Conservation (phyloP, 1,140 invertebrate genomes). For the Contarinia nasturtii region DNA sequence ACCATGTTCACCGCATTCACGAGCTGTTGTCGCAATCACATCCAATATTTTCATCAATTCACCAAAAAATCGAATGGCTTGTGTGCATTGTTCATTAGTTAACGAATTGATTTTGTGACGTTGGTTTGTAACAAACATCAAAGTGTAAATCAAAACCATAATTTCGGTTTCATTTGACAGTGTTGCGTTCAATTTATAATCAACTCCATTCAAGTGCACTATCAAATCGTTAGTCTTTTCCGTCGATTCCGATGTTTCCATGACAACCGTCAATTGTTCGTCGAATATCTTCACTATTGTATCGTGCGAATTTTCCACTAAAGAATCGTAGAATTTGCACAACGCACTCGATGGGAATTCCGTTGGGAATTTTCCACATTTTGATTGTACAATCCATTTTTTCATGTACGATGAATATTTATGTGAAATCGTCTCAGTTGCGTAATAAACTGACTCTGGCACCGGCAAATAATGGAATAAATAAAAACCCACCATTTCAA, state of each 20-base stretch:
- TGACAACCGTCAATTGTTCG: too few relatives aligned
- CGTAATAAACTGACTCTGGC: constrained; percentile 7
- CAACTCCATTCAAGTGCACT: not conserved
- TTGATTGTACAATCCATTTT: constrained; percentile 4
- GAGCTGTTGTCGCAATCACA: not conserved
- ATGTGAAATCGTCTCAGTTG: not conserved
- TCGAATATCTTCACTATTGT: not conserved
- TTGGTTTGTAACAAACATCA: not conserved
- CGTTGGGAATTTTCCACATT: not conserved
- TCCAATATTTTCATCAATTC: not conserved
- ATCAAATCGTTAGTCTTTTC: not conserved
- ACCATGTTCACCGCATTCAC: not conserved
- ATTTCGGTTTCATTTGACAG: not conserved
- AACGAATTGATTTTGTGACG: not conserved
- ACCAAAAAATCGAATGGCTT: not conserved
- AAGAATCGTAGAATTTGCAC: not conserved
- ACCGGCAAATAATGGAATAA: constrained; percentile 18
- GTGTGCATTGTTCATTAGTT: not conserved
- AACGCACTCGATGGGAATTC: not conserved
- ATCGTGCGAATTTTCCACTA: not conserved
- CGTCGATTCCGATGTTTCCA: not conserved
- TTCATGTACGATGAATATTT: constrained; percentile 10
- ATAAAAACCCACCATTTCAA: constrained; percentile 15
- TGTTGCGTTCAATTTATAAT: not conserved
- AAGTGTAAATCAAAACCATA: not conserved